phyloP scores from a whole-genome alignment of 1,140 invertebrate genomes.

The Notospermus geniculatus region DNA sequence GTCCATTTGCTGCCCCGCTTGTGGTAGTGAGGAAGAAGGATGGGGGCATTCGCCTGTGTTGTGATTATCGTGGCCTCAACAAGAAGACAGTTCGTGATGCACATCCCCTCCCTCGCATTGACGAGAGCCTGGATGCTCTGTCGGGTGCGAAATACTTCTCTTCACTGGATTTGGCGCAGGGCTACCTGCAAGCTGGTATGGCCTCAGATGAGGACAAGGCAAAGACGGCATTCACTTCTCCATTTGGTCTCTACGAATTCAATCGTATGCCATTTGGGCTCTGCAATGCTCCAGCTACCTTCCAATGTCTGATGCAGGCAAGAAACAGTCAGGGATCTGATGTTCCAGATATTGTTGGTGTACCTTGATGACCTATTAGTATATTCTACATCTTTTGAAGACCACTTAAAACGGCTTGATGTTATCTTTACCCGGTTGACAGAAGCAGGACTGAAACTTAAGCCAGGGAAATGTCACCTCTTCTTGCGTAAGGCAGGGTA shows the following conservation, averaged over 20 bases:
- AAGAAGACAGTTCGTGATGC: conserved; percentile 22
- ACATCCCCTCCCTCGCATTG: conserved; percentile 25
- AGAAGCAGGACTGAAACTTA: conserved; percentile 24
- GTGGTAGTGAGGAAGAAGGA: conserved; percentile 29
- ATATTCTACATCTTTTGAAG: conserved; percentile 21
- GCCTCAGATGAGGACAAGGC: conserved; percentile 25
- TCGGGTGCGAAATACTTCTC: conserved; percentile 50
- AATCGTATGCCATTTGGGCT: conserved; percentile 32
- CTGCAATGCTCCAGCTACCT: conserved; percentile 29
- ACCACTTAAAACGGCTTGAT: conserved; percentile 25
- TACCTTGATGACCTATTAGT: conserved; percentile 33
- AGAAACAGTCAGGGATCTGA: conserved; percentile 18
- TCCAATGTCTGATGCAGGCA: conserved; percentile 37
- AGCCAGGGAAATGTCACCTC: conserved; percentile 27
- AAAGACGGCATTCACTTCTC: conserved; percentile 26
- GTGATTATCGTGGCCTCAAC: conserved; percentile 31
- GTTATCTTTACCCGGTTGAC: conserved; percentile 27
- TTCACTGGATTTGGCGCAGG: conserved; percentile 31
- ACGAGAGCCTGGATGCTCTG: conserved; percentile 36
- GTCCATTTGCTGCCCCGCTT: conserved; percentile 22
- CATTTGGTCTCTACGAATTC: conserved; percentile 29
- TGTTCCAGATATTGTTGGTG: conserved; percentile 20
- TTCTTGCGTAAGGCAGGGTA: conserved; percentile 18
- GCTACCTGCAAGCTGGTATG: conserved; percentile 53
- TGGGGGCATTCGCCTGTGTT: conserved; percentile 30